phyloP scores from a whole-genome alignment of 2,797 vertebrate genomes.

The Sphenopsis melanotis region DNA sequence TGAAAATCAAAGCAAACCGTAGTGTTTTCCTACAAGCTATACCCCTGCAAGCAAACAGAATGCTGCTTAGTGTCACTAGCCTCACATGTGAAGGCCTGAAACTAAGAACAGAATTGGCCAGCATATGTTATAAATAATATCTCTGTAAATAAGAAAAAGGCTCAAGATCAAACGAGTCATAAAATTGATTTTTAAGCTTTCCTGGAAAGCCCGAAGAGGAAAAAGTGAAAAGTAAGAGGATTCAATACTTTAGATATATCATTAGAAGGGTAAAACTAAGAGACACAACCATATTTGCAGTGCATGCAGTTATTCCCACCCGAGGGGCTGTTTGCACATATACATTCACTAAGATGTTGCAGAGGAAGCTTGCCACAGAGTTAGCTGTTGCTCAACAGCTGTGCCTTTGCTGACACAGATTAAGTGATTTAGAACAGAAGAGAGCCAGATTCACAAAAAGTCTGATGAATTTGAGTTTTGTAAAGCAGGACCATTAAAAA shows the following conservation, averaged over 20 bases:
- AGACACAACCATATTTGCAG: not conserved
- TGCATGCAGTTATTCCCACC: not conserved
- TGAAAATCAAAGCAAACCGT: not conserved
- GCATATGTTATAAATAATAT: not conserved
- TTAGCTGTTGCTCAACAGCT: not conserved
- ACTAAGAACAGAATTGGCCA: not conserved
- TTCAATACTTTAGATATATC: not conserved
- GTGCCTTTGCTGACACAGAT: conserved; percentile 1
- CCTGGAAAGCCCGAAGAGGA: not conserved
- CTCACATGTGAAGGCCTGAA: not conserved
- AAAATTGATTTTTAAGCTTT: not conserved
- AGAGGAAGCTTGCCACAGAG: not conserved
- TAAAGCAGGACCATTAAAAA: not conserved
- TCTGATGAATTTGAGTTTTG: not conserved
- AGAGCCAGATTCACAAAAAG: not conserved
- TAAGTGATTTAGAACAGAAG: not conserved
- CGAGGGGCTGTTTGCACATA: not conserved
- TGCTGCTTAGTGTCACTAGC: not conserved
- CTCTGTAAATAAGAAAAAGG: not conserved
- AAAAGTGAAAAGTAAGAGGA: not conserved
- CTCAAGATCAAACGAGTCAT: not conserved
- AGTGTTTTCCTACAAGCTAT: not conserved
- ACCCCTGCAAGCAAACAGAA: not conserved
- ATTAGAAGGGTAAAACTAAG: not conserved
- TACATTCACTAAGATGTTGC: not conserved